Evolutionary conservation across 1,140 invertebrate species (phyloP), one percentile per base, ranked within the genome.

Genomic region (Steinernema feltiae): DNA sequence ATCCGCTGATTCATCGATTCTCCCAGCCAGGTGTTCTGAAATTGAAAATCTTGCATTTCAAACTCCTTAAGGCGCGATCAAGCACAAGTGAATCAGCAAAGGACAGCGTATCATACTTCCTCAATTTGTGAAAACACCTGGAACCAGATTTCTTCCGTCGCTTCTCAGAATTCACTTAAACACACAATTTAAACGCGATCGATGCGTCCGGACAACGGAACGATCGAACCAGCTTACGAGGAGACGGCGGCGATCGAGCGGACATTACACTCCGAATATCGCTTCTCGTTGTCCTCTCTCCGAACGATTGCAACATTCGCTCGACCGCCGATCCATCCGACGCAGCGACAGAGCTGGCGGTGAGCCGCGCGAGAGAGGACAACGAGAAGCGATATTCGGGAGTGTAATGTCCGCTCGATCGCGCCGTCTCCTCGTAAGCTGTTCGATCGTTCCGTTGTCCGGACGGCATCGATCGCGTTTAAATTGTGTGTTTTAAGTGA

Each of bases 321-420:
- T 63, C 53, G 53, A 7, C 7, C 53, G 12, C 15, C 24, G 7
- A 7, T 27, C 12, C 24, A 21, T 63, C 53, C 53, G 53, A 3
- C 24, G 15, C 53, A 17, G 53, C 7, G 7, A 18, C 35, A 41
- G 18, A 18, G 7, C 7, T 7, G 7, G 35, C 7, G 7, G 35
- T 7, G 7, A 41, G 18, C 7, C 7, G 7, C 35, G 35, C 7
- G 7, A 18, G 18, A 18, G 35, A 41, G 35, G 35, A 41, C 7
- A 41, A 41, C 35, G 35, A 41, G n/a, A n/a, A n/a, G n/a, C n/a
- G 35, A 41, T 41, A 7, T 41, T 41, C 53, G 53, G 24, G 53
- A 63, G 53, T 63, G 53, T 63, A 63, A 63, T 63, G 53, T 63
- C 53, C 35, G 35, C 35, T 41, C 53, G 53, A 63, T 63, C 53